Evolutionary conservation across 2,113 vertebrate genomes (phyloP), one percentile per base, ranked within the genome.

Genomic region (Etia nguti): DNA sequence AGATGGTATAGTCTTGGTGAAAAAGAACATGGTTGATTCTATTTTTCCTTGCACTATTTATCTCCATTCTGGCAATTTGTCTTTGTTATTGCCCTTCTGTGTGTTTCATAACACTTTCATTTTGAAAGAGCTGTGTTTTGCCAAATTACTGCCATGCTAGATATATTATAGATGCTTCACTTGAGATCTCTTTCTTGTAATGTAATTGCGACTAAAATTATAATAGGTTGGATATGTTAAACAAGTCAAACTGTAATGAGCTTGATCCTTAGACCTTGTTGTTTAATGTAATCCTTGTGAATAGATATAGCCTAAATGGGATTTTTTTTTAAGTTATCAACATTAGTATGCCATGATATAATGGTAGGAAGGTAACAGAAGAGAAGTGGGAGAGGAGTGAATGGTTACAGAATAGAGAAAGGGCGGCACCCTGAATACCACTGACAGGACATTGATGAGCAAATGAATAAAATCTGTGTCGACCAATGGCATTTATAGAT

Each of bases 401-500:
- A 84, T 52, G 15, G 56, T 79, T 70, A 29, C 7, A 13, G 60
- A 87, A 65, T 75, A 31, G 26, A 84, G 22, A 24, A n/a, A 92
- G 79, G 80, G 26, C 59, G 46, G 55, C 48, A 75, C 52, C 46
- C 52, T 57, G 36, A 20, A 75, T 87, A 46, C 73, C 80, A 89
- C 57, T 79, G 60, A 60, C 59, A 88, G 81, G 87, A 85, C 81
- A 92, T n/a, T 88, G 81, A 86, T 85, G 86, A 83, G 68, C 83
- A 90, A 87, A 83, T 91, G 52, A 90, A 90, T 87, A 88, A 86
- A 92, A 88, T 86, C 36, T 81, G 22, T 56, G 50, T 24, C 1
- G 26, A 86, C 18, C 65, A 87, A 83, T 8, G 13, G 50, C 62
- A 54, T 81, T 83, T 88, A 83, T n/a, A 83, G 81, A 88, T 65